Conservation (phyloP, 64 coral and sea anemone species). For the Cladopsammia gracilis region DNA sequence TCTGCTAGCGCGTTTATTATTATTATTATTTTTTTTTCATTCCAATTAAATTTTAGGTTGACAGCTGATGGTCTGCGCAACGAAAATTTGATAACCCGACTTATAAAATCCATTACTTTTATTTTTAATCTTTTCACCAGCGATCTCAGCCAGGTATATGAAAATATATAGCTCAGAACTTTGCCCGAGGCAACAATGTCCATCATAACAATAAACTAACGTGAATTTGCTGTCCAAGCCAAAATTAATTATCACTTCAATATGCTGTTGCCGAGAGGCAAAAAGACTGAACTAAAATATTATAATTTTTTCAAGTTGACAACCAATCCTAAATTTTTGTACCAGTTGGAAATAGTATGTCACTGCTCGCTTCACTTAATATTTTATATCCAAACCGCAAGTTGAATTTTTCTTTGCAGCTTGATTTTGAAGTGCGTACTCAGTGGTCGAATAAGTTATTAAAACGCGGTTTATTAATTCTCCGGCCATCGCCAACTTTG, state of each 20-base stretch:
- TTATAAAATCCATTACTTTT: neutral
- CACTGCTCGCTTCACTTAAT: neutral
- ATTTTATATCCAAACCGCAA: neutral
- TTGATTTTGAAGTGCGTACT: neutral
- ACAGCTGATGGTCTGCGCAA: neutral
- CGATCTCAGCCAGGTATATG: neutral
- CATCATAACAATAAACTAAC: neutral
- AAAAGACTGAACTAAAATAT: neutral
- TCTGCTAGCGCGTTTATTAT: neutral
- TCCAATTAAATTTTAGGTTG: neutral
- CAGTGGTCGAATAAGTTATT: neutral
- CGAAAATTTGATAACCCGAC: neutral
- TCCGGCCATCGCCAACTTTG: neutral
- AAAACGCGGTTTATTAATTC: constrained; percentile 24
- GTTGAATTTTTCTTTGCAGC: neutral
- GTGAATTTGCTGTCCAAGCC: neutral
- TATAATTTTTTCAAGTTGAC: too few species aligned
- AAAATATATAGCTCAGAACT: neutral
- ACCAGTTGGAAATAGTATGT: too few species aligned
- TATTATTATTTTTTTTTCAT: neutral
- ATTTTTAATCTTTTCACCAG: neutral
- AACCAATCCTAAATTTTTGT: too few species aligned
- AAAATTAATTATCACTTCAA: neutral
- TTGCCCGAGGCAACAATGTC: neutral
- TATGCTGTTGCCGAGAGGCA: neutral